A percentile compares a stretch with the other conserved stretches of the same genome.
Evolutionary conservation across 2,888 invertebrate genomes (phyloP).

Genomic region (Koerneria pararmatus): DNA sequence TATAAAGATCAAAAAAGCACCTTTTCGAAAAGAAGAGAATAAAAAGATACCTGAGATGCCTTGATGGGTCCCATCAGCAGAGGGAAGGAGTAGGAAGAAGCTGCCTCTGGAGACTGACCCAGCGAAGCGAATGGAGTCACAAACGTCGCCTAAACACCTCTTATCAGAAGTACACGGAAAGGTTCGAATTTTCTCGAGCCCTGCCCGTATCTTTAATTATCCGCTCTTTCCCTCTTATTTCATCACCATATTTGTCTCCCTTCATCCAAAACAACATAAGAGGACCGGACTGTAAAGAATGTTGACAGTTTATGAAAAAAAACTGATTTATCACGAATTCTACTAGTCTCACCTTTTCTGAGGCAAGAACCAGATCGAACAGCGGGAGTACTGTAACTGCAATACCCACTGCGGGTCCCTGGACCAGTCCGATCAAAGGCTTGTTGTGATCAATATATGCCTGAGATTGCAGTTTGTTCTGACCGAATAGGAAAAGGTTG

Average conservation of each 20-base stretch:
- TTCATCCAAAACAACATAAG: too few species aligned
- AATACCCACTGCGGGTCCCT: conserved; percentile 91
- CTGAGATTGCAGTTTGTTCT: conserved; percentile 16
- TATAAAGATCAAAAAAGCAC: neutral
- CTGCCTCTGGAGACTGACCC: conserved; percentile 83
- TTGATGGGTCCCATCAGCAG: conserved; percentile 77
- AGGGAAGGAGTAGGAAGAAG: conserved; percentile 81
- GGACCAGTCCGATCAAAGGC: conserved; percentile 78
- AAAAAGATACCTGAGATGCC: conserved; percentile 63
- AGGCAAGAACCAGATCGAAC: conserved; percentile 82
- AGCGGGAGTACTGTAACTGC: conserved; percentile 76
- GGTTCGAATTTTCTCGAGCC: too few species aligned
- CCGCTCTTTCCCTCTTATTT: too few species aligned
- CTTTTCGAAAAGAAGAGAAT: conserved; percentile 11
- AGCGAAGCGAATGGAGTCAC: conserved; percentile 80
- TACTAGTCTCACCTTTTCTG: conserved; percentile 71
- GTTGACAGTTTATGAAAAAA: neutral
- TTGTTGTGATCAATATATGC: conserved; percentile 83
- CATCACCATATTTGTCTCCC: too few species aligned
- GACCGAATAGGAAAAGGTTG: neutral
- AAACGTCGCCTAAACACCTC: conserved; percentile 85
- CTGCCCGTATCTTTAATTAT: too few species aligned
- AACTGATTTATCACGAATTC: neutral
- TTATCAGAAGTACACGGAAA: too few species aligned
- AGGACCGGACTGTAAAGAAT: too few species aligned